Evolutionary conservation across 53 echinoderm and acorn worm species (phyloP).

Genomic region (Holothuria scabra): DNA sequence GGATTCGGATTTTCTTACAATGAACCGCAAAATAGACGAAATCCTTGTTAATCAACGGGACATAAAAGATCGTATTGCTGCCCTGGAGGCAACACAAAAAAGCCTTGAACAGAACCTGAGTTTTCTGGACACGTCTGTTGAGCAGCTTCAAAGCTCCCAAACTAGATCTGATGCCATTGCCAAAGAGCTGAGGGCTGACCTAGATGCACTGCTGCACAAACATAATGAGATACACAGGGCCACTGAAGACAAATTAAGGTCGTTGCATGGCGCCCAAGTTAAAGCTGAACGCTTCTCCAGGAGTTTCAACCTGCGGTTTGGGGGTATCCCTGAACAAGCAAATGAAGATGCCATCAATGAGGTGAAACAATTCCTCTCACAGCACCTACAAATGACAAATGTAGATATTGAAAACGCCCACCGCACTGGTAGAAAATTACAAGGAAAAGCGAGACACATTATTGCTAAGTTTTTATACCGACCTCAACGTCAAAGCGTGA

Average conservation of each 20-base stretch:
- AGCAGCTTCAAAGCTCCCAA: constrained; percentile 7
- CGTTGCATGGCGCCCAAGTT: constrained; percentile 4
- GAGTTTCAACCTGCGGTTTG: not conserved
- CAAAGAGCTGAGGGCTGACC: not conserved
- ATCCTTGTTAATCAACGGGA: constrained; percentile 12
- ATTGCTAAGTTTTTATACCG: constrained; percentile 5
- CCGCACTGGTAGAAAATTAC: not conserved
- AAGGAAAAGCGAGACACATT: not conserved
- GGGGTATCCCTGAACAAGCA: constrained; percentile 10
- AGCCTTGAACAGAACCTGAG: not conserved
- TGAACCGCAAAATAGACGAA: constrained; percentile 9
- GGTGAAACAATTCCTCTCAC: not conserved
- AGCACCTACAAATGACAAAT: not conserved
- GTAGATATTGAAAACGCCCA: constrained; percentile 15
- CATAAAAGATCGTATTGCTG: constrained; percentile 3
- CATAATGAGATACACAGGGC: not conserved
- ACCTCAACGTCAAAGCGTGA: not conserved
- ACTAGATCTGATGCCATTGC: not conserved
- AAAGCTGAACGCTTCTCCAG: constrained; percentile 23
- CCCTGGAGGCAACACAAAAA: no score
- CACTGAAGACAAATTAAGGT: not conserved
- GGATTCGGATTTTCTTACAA: not conserved
- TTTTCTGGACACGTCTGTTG: not conserved
- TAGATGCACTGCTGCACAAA: not conserved
- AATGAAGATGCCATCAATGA: not conserved